phyloP scores from a whole-genome alignment of 1,140 invertebrate genomes.

The Gryllus bimaculatus region DNA sequence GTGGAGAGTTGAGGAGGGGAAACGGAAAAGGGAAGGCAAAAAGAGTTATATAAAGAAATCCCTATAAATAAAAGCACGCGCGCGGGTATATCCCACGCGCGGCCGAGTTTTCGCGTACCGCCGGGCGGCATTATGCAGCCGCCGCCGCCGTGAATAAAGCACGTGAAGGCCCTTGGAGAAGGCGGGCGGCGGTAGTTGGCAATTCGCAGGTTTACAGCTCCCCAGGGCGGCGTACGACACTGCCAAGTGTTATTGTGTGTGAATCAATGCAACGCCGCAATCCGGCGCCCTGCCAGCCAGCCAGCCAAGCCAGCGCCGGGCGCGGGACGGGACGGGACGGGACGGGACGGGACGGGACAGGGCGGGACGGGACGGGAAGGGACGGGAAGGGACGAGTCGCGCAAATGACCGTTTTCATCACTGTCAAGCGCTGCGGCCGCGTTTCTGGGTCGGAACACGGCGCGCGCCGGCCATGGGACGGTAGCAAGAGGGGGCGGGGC shows the following conservation, averaged over 20 bases:
- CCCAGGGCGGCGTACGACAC: neutral
- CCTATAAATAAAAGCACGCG: no score
- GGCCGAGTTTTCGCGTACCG: neutral
- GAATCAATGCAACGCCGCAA: constrained; percentile 3
- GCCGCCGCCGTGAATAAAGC: neutral
- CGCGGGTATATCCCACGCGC: no score
- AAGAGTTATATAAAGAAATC: constrained; percentile 2
- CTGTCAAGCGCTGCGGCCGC: neutral
- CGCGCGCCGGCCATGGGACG: neutral
- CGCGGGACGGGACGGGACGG: neutral
- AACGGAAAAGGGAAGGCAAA: neutral
- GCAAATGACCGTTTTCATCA: constrained; percentile 4
- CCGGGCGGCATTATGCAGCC: neutral
- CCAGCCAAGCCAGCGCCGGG: no score
- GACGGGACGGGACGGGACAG: neutral
- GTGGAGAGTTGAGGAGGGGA: neutral
- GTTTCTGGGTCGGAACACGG: neutral
- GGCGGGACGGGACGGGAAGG: neutral
- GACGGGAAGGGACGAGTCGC: neutral
- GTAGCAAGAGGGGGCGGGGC: neutral
- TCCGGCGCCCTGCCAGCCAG: neutral
- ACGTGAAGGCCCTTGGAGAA: neutral
- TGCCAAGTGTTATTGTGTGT: neutral
- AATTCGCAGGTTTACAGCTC: neutral
- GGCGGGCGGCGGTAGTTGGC: neutral